These are phyloP conservation scores for Fregata magnificens DNA, from an alignment of 2,113 vertebrate genomes.

Conservation along the genomic window DNA sequence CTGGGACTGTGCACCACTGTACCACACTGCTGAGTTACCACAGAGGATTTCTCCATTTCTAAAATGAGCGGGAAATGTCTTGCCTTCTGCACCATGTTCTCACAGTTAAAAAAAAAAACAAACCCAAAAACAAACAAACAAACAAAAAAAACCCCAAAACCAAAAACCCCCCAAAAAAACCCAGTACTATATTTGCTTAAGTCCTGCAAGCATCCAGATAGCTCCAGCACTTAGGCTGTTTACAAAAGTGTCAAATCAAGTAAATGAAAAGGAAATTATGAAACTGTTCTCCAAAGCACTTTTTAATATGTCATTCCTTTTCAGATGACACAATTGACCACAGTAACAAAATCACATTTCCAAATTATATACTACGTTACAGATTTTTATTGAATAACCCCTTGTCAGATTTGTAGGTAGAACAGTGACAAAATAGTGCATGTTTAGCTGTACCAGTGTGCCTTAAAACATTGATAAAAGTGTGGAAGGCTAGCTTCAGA, in stretches of 20 bases:
- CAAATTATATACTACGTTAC: neutral
- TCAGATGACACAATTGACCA: neutral
- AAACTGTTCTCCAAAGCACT: neutral
- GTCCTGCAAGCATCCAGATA: neutral
- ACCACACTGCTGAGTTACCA: neutral
- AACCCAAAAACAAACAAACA: too few relatives aligned
- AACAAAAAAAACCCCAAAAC: too few relatives aligned
- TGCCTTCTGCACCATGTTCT: neutral
- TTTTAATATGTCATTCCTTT: neutral
- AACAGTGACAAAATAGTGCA: neutral
- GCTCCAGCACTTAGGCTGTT: neutral
- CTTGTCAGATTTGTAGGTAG: neutral
- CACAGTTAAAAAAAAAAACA: neutral
- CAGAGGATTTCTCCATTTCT: neutral
- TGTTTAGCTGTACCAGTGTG: neutral
- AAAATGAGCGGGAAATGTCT: neutral
- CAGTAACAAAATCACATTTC: neutral
- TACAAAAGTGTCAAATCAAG: neutral
- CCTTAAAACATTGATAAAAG: neutral
- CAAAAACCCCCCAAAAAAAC: neutral
- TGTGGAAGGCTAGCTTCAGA: neutral
- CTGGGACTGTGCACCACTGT: too few relatives aligned
- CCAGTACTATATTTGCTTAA: neutral
- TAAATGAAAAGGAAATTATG: neutral
- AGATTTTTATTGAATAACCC: neutral